Evolutionary conservation across 2,113 vertebrate genomes (phyloP).

Genomic region (Galbula dea): DNA sequence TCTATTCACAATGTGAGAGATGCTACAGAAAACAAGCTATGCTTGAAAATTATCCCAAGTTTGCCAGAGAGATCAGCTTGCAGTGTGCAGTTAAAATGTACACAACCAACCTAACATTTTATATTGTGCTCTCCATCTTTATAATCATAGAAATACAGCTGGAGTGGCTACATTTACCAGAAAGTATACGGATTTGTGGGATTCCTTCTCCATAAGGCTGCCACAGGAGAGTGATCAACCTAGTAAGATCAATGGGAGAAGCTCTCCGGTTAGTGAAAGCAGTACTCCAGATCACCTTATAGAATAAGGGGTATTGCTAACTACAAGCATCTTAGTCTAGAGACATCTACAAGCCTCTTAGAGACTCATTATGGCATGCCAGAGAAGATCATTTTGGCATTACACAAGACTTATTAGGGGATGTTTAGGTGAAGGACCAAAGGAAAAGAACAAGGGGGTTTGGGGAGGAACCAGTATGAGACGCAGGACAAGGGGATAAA

Average conservation of each 20-base stretch:
- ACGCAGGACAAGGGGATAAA: not conserved
- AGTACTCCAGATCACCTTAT: no score
- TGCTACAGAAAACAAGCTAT: not conserved
- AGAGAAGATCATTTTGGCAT: not conserved
- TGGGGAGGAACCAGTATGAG: not conserved
- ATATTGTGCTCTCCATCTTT: not conserved
- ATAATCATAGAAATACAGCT: not conserved
- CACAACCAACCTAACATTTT: not conserved
- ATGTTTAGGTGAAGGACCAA: not conserved
- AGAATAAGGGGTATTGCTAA: no score
- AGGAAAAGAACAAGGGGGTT: not conserved
- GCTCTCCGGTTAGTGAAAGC: not conserved
- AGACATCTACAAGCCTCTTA: no score
- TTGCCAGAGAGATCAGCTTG: not conserved
- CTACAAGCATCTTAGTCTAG: not conserved
- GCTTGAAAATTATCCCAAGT: not conserved
- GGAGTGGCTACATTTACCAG: not conserved
- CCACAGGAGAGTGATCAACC: not conserved
- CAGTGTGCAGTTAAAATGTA: not conserved
- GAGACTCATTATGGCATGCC: no score
- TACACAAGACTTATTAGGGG: no score
- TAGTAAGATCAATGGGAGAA: not conserved
- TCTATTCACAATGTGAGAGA: not conserved
- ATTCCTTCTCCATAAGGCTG: not conserved
- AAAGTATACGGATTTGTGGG: not conserved